Percentiles rank a stretch among this genome's conserved stretches.
Evolutionary conservation across 2,113 vertebrate species (phyloP).

Genomic region (Pomatorhinus ruficollis): DNA sequence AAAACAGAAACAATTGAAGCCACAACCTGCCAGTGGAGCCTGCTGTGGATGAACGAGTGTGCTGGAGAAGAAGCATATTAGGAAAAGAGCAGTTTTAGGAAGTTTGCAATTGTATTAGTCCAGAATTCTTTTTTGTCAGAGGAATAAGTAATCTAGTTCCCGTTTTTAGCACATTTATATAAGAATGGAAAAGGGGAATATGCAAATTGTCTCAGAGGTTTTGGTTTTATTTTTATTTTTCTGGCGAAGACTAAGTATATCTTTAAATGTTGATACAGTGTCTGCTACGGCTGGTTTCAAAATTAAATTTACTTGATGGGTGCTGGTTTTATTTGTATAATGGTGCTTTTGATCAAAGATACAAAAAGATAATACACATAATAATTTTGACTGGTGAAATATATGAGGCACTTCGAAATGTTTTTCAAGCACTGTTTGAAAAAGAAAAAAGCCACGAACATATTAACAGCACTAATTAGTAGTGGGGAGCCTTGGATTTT

Average conservation of each 20-base stretch:
- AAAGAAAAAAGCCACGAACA: background rate
- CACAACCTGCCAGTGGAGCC: background rate
- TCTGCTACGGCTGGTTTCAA: background rate
- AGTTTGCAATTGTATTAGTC: constrained; percentile 33
- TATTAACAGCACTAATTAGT: constrained; percentile 55
- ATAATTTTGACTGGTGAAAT: constrained; percentile 28
- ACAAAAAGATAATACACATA: background rate
- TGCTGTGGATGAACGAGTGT: background rate
- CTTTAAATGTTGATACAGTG: background rate
- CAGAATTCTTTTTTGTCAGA: background rate
- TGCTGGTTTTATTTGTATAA: constrained; percentile 16
- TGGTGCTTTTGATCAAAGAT: constrained; percentile 46
- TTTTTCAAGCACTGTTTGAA: background rate
- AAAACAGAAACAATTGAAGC: background rate
- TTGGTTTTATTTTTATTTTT: background rate
- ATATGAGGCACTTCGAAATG: background rate
- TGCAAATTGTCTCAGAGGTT: background rate
- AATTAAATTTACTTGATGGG: background rate
- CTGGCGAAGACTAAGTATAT: background rate
- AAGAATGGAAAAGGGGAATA: background rate
- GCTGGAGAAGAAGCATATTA: background rate
- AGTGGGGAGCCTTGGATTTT: constrained; percentile 29
- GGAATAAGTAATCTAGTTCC: background rate
- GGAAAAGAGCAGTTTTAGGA: constrained; percentile 16
- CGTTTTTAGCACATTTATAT: background rate